These are phyloP conservation scores for Sander vitreus DNA, from an alignment of 2,113 vertebrate species.

Conservation along the genomic window DNA sequence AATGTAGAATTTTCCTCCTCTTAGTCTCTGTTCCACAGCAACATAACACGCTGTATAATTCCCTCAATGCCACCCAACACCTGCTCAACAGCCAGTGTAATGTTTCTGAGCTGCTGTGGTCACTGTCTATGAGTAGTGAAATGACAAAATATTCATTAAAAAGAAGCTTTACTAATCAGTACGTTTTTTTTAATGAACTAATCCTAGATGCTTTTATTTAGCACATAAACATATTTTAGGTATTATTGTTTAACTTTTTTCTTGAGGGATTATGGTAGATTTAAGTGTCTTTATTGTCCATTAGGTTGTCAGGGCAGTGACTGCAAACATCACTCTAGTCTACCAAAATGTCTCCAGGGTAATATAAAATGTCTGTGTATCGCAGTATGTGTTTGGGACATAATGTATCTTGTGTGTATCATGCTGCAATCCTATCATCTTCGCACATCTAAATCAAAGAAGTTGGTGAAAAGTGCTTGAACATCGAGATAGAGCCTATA, in stretches of 20 bases:
- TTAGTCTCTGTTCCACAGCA: conserved; percentile 7
- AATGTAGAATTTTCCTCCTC: conserved; percentile 5
- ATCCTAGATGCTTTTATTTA: conserved; percentile 19
- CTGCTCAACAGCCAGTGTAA: conserved; percentile 39
- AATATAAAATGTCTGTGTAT: neutral
- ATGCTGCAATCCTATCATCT: conserved; percentile 14
- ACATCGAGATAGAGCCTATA: conserved; percentile 21
- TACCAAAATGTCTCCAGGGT: neutral
- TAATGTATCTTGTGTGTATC: neutral
- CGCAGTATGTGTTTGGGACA: neutral
- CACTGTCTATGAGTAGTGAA: conserved; percentile 13
- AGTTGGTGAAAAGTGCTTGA: conserved; percentile 8
- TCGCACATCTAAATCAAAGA: conserved; percentile 49
- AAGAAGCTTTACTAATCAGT: neutral
- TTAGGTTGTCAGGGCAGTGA: conserved; percentile 11
- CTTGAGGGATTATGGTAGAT: conserved; percentile 7
- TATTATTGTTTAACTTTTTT: neutral
- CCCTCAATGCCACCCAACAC: conserved; percentile 2
- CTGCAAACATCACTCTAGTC: conserved; percentile 4
- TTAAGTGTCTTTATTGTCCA: conserved; percentile 14
- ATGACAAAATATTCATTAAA: conserved; percentile 19
- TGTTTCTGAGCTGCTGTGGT: conserved; percentile 6
- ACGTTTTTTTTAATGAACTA: neutral
- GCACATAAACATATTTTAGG: neutral
- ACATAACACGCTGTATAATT: conserved; percentile 23